phyloP scores from a whole-genome alignment of 1,140 invertebrate genomes.

The Subanguina moxae region DNA sequence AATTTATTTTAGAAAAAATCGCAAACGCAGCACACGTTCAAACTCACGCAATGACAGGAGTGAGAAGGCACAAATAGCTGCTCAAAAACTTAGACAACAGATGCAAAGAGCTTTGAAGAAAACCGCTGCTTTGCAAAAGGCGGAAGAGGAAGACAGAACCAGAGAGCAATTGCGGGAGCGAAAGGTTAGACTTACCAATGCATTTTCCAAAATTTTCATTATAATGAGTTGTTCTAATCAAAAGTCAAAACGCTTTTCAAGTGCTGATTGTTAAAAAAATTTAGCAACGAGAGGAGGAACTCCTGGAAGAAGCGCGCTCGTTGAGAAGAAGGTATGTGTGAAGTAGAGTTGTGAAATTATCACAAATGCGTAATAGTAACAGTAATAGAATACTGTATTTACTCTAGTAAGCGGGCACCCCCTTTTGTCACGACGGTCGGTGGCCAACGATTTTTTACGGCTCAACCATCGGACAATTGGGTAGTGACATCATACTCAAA shows the following conservation, averaged over 20 bases:
- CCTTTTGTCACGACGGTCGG: too few relatives aligned
- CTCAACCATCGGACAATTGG: too few relatives aligned
- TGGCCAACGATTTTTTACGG: too few relatives aligned
- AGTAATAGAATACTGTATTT: too few relatives aligned
- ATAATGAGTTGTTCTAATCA: background rate
- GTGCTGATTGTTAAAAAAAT: background rate
- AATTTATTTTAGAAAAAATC: background rate
- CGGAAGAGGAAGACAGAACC: slow-evolving; percentile 47
- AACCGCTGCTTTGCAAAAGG: slow-evolving; percentile 48
- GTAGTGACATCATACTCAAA: too few relatives aligned
- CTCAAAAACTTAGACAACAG: slow-evolving; percentile 41
- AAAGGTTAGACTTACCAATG: slow-evolving; percentile 10
- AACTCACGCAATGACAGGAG: slow-evolving; percentile 5
- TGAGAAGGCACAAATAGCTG: background rate
- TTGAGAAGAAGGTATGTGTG: background rate
- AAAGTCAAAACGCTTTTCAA: background rate
- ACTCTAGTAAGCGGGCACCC: too few relatives aligned
- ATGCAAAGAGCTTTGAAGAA: slow-evolving; percentile 53
- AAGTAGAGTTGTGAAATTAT: too few relatives aligned
- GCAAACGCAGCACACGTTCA: background rate
- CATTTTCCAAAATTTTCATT: background rate
- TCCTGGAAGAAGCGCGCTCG: background rate
- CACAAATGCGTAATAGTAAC: too few relatives aligned
- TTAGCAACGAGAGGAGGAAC: background rate
- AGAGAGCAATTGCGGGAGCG: slow-evolving; percentile 32